Evolutionary conservation across 2,797 vertebrate species (phyloP), one percentile per base, ranked within the genome.

Genomic region (Pristis pectinata): DNA sequence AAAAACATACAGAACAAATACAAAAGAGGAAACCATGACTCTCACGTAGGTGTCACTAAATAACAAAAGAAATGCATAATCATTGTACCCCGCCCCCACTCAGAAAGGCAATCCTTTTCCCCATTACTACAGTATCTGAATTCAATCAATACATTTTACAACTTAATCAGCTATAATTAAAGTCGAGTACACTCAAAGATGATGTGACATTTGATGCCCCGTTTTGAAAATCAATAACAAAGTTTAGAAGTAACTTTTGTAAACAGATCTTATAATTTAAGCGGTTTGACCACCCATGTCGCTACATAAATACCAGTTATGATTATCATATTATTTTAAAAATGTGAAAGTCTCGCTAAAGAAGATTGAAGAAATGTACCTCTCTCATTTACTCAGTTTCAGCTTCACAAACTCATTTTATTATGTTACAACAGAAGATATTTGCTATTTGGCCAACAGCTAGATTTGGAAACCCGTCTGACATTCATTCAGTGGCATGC

Each of bases 401-500:
- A 76, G 92, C 24, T 94, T 94, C 70, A 94, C 34, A 94, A 91
- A 91, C 15, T 17, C 92, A 74, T 44, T 93, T 94, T 94, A 76
- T 94, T 74, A 74, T 94, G 92, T 76, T 74, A 76, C 70, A 94
- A 76, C 72, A 24, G 74, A 53, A 76, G 44, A 94, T 94, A 94
- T 76, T 94, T 94, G 56, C 92, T 94, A 76, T 94, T 74, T 94
- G 72, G 70, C 15, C 92, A 44, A 74, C 30, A 94, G 92, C 70
- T 93, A 74, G 44, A 70, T 74, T 53, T 94, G 83, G 92, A 53
- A 94, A 76, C 92, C 92, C 70, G 70, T 49, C 92, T 94, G 92
- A 94, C 92, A 94, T 76, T 94, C 92, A 53, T 94, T 94, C 92
- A 94, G 92, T 74, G 44, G 72, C 92, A 94, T 53, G 70, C 92